Percentiles rank a stretch among this genome's conserved stretches.
Conservation (phyloP, 2,797 vertebrate genomes). For the Nyctibius grandis region DNA sequence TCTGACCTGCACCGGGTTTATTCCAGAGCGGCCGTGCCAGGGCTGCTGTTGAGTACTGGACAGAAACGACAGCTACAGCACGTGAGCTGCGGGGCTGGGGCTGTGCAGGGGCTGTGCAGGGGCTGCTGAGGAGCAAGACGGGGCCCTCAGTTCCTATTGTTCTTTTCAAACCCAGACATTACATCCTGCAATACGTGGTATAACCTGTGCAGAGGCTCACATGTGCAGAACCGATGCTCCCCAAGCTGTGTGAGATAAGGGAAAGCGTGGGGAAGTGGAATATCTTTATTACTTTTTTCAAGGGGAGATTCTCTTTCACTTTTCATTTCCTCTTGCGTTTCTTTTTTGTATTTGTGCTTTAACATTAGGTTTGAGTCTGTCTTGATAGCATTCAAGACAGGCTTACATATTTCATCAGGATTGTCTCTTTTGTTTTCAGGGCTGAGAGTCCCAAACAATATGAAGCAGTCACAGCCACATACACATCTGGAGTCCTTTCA, state of each 20-base stretch:
- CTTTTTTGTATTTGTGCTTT: slow-evolving; percentile 28
- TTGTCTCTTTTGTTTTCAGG: slow-evolving; percentile 13
- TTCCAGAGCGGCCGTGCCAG: rapidly evolving
- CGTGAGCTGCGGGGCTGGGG: background rate
- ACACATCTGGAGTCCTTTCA: slow-evolving; percentile 21
- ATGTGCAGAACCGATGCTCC: background rate
- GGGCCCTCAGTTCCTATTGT: background rate
- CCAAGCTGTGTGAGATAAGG: slow-evolving; percentile 2
- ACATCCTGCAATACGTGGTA: background rate
- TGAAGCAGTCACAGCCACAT: background rate
- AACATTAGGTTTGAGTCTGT: background rate
- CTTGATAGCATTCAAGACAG: slow-evolving; percentile 19
- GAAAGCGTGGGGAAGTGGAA: background rate
- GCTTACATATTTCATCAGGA: background rate
- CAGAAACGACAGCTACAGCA: background rate
- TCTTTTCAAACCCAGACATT: slow-evolving; percentile 33
- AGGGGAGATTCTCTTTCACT: background rate
- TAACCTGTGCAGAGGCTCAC: background rate
- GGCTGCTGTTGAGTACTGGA: rapidly evolving
- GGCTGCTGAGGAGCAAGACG: background rate
- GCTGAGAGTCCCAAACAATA: slow-evolving; percentile 13
- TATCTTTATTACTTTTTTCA: slow-evolving; percentile 21
- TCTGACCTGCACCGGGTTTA: background rate
- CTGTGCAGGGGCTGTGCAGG: background rate
- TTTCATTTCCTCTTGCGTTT: slow-evolving; percentile 41